Conservation (phyloP, 2,797 vertebrate species). For the Hyperoplus immaculatus region DNA sequence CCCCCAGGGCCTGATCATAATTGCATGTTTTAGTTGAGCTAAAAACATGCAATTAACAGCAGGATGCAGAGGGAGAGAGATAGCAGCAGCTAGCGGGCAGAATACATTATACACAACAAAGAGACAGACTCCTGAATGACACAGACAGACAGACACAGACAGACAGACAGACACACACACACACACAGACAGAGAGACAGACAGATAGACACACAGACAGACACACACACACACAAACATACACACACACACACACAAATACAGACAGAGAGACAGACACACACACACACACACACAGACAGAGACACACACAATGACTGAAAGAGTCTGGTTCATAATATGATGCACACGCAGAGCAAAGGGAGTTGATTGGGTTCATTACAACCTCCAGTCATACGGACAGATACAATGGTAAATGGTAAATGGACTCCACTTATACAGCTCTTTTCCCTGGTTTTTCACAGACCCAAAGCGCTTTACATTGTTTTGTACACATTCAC, state of each 20-base stretch:
- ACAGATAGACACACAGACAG: background rate
- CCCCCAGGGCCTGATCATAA: conserved; percentile 57
- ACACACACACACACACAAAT: background rate
- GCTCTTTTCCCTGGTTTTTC: no score
- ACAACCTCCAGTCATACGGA: no score
- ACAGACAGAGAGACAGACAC: no score
- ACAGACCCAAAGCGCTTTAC: no score
- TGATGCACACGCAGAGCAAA: no score
- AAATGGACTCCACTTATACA: no score
- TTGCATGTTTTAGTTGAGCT: conserved; percentile 67
- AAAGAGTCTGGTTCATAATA: no score
- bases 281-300: background rate
- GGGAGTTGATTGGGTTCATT: no score
- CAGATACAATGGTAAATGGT: no score
- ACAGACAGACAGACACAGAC: background rate
- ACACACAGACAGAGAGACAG: conserved; percentile 1
- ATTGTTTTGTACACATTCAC: no score
- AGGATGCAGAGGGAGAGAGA: conserved; percentile 39
- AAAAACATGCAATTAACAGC: conserved; percentile 70
- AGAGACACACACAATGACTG: no score
- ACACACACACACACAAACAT: background rate
- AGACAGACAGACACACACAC: conserved; percentile 18
- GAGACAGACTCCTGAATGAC: conserved; percentile 27
- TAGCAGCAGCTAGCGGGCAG: conserved; percentile 49
- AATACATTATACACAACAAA: conserved; percentile 73